Evolutionary conservation across 2,888 invertebrate genomes (phyloP).

Genomic region (Amblyjoppa proteus): DNA sequence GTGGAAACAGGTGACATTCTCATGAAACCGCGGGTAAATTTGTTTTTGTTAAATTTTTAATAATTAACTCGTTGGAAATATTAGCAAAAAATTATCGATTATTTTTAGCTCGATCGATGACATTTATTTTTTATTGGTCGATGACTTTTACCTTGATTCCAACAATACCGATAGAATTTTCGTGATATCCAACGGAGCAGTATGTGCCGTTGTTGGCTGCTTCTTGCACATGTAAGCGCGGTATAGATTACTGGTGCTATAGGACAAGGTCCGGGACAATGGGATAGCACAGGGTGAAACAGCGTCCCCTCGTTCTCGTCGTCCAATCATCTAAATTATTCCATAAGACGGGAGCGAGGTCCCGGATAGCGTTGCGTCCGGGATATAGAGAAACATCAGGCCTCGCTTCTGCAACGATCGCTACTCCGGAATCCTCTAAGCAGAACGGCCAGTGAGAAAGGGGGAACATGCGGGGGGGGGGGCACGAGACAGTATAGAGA

Average conservation of each 20-base stretch:
- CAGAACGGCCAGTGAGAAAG: constrained; percentile 43
- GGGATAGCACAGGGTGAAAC: constrained; percentile 73
- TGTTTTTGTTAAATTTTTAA: too few species aligned
- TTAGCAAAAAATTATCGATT: too few species aligned
- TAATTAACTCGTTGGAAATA: too few species aligned
- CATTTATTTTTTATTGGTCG: background rate
- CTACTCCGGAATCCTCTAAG: constrained; percentile 58
- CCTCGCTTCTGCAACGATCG: constrained; percentile 50
- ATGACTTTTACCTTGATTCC: background rate
- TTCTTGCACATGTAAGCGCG: constrained; percentile 40
- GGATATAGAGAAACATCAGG: constrained; percentile 62
- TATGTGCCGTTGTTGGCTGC: constrained; percentile 1
- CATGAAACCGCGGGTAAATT: too few species aligned
- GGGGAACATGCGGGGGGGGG: constrained; percentile 45
- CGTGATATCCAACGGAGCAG: constrained; percentile 2
- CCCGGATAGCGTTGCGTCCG: constrained; percentile 52
- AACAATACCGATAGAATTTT: background rate
- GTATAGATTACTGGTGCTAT: constrained; percentile 11
- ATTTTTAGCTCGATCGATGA: background rate
- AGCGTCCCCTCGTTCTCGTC: constrained; percentile 67
- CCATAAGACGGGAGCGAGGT: constrained; percentile 78
- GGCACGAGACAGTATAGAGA: constrained; percentile 48
- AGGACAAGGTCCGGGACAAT: constrained; percentile 68
- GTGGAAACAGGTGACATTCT: too few species aligned
- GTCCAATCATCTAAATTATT: constrained; percentile 84